phyloP scores from a whole-genome alignment of 2,888 invertebrate genomes.

The Coleophora flavipennella region DNA sequence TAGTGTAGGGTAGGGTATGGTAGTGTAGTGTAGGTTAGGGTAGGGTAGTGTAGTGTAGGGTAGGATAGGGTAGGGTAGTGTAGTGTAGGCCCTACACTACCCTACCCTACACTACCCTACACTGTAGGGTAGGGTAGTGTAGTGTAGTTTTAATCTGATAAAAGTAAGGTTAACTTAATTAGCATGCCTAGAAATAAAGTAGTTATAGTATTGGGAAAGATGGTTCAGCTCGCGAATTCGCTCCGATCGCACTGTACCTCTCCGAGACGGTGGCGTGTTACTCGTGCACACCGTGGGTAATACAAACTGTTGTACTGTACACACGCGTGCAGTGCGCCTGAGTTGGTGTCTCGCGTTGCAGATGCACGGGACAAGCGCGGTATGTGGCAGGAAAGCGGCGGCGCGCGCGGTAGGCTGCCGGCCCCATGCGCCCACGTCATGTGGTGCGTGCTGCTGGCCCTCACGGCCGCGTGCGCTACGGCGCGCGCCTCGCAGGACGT shows the following conservation, averaged over 20 bases:
- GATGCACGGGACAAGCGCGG: slow-evolving; percentile 56
- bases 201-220: slow-evolving; percentile 38
- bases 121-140: no score
- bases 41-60: no score
- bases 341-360: slow-evolving; percentile 68
- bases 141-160: not conserved
- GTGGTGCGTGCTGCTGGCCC: slow-evolving; percentile 73
- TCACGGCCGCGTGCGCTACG: slow-evolving; percentile 68
- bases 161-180: slow-evolving; percentile 3
- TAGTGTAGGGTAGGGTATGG: no score
- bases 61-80: no score
- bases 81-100: no score
- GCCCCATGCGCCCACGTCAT: slow-evolving; percentile 67
- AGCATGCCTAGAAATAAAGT: slow-evolving; percentile 28
- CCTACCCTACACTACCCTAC: no score
- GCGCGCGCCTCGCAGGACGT: slow-evolving; percentile 75
- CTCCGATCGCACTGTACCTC: slow-evolving; percentile 70
- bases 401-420: slow-evolving; percentile 57
- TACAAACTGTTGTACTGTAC: slow-evolving; percentile 22
- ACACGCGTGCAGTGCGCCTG: slow-evolving; percentile 54
- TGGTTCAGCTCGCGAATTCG: slow-evolving; percentile 56
- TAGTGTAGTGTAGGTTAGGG: no score
- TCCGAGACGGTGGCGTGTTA: slow-evolving; percentile 49
- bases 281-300: slow-evolving; percentile 38
- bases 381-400: slow-evolving; percentile 46